Evolutionary conservation across 1,140 invertebrate genomes (phyloP).

Genomic region (Drosophila tristis): DNA sequence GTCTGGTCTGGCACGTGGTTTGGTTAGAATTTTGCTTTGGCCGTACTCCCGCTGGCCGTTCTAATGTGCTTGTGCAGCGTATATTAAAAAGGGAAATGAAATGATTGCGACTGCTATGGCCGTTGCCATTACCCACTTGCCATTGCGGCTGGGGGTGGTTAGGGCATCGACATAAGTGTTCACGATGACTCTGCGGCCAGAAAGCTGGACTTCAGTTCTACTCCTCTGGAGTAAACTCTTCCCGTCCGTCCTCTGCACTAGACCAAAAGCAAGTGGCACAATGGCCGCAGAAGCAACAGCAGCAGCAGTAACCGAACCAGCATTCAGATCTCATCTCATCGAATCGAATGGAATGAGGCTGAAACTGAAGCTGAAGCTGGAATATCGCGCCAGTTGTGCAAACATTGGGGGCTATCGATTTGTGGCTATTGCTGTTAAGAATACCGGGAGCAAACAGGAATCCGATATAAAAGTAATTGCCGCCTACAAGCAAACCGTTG

Average conservation of each 20-base stretch:
- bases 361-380: constrained; percentile 52
- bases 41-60: constrained; percentile 17
- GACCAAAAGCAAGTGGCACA: constrained; percentile 73
- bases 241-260: constrained; percentile 13
- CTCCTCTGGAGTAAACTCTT: constrained; percentile 5
- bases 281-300: constrained; percentile 63
- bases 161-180: constrained; percentile 44
- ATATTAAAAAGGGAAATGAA: constrained; percentile 83
- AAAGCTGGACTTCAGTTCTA: constrained; percentile 29
- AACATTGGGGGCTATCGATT: constrained; percentile 79
- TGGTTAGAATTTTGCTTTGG: constrained; percentile 41
- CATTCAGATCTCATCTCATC: constrained; percentile 41
- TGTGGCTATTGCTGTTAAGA: constrained; percentile 57
- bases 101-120: constrained; percentile 75
- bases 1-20: constrained; percentile 72
- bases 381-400: constrained; percentile 71
- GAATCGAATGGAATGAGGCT: constrained; percentile 17
- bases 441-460: constrained; percentile 59
- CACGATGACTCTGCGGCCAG: constrained; percentile 18
- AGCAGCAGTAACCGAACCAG: constrained; percentile 32
- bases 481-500: constrained; percentile 43
- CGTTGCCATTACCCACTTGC: constrained; percentile 63
- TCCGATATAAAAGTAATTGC: constrained; percentile 74
- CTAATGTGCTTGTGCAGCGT: constrained; percentile 80
- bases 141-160: constrained; percentile 21